These are phyloP conservation scores for Monopis laevigella DNA, from an alignment of 2,888 invertebrate genomes.

Conservation along the genomic window DNA sequence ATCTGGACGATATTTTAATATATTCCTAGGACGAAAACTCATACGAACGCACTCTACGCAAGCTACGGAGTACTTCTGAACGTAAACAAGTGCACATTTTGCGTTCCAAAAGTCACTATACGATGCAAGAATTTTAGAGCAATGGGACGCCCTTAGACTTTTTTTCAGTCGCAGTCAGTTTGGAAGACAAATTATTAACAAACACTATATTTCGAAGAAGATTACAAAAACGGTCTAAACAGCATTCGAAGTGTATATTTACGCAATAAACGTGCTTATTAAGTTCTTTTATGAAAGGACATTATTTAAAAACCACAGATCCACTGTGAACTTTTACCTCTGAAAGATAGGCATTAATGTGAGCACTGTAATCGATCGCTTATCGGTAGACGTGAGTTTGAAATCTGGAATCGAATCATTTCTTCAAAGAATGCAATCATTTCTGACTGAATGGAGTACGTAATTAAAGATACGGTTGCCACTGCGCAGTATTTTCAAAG, in stretches of 20 bases:
- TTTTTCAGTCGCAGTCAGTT: too few relatives aligned
- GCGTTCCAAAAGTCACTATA: not conserved
- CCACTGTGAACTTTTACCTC: constrained; percentile 12
- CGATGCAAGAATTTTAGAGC: too few relatives aligned
- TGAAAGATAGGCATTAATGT: constrained; percentile 13
- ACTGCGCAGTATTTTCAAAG: not conserved
- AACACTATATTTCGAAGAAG: not conserved
- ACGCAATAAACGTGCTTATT: not conserved
- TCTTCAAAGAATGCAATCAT: constrained; percentile 13
- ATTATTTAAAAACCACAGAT: constrained; percentile 8
- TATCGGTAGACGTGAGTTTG: constrained; percentile 7
- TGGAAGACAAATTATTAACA: too few relatives aligned
- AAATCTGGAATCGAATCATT: constrained; percentile 13
- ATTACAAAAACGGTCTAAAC: not conserved
- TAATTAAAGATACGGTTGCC: constrained; percentile 14
- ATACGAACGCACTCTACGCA: too few relatives aligned
- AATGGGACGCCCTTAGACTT: too few relatives aligned
- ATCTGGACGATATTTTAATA: too few relatives aligned
- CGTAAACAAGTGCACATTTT: too few relatives aligned
- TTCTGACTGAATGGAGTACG: too few relatives aligned
- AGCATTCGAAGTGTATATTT: not conserved
- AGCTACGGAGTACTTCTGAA: too few relatives aligned
- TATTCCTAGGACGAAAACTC: too few relatives aligned
- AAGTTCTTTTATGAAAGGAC: not conserved
- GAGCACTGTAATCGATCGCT: constrained; percentile 10